Evolutionary conservation across 2,113 vertebrate species (phyloP).

Genomic region (Chrysemys picta): DNA sequence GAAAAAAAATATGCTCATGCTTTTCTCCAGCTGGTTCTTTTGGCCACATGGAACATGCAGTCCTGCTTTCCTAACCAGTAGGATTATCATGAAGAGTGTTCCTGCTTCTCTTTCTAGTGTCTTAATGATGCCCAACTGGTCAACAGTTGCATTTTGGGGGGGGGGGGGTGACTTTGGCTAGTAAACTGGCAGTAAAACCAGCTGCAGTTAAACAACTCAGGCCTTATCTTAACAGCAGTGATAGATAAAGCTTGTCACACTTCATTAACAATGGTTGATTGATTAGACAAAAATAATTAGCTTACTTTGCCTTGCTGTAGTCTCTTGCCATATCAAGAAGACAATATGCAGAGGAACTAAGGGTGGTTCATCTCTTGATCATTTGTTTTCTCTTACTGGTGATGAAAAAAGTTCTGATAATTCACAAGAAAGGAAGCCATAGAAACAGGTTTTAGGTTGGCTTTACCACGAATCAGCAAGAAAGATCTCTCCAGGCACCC

Average conservation of each 20-base stretch:
- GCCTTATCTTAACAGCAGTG: conserved; percentile 44
- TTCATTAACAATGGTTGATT: conserved; percentile 65
- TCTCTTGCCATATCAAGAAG: conserved; percentile 27
- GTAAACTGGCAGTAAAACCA: not conserved
- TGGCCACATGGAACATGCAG: not conserved
- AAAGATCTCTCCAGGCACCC: conserved; percentile 54
- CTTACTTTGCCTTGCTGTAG: conserved; percentile 36
- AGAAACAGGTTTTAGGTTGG: conserved; percentile 44
- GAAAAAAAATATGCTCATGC: not conserved
- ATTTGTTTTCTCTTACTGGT: conserved; percentile 60
- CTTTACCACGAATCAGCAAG: conserved; percentile 40
- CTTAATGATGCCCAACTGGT: not conserved
- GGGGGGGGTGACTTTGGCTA: not conserved
- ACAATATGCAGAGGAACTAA: conserved; percentile 19
- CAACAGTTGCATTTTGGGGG: not conserved
- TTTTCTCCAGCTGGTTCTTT: not conserved
- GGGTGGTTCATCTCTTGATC: conserved; percentile 52
- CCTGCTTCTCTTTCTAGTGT: not conserved
- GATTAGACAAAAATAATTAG: conserved; percentile 65
- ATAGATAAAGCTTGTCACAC: conserved; percentile 48
- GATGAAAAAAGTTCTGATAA: conserved; percentile 58
- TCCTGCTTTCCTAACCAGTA: not conserved
- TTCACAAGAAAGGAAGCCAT: conserved; percentile 31
- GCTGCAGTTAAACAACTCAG: not conserved
- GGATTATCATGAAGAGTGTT: not conserved